These are phyloP conservation scores for Melanotaenia nigrans DNA, from an alignment of 2,797 vertebrate genomes.

Conservation along the genomic window DNA sequence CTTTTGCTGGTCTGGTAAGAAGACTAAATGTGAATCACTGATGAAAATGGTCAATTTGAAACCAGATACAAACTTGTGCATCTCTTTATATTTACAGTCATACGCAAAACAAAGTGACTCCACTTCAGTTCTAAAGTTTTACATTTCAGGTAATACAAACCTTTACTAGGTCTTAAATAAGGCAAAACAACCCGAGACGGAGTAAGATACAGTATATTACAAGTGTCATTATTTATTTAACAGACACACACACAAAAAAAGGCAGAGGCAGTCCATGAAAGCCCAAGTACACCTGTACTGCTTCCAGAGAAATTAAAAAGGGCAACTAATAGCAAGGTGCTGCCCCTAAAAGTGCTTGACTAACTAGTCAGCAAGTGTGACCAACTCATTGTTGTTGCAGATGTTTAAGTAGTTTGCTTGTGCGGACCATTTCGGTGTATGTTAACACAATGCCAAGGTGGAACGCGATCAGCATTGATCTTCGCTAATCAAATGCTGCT, in stretches of 20 bases:
- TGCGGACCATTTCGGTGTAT: too few species aligned
- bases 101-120: not conserved
- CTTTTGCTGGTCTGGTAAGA: slow-evolving; percentile 41
- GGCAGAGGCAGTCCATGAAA: too few species aligned
- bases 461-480: not conserved
- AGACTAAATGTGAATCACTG: slow-evolving; percentile 15
- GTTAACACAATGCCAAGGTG: not conserved
- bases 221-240: not conserved
- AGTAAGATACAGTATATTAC: not conserved
- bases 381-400: too few species aligned
- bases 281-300: too few species aligned
- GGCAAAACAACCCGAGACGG: not conserved
- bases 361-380: too few species aligned
- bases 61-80: not conserved
- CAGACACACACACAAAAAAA: too few species aligned
- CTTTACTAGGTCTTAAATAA: not conserved
- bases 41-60: not conserved
- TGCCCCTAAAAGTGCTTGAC: too few species aligned
- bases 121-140: not conserved
- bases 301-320: too few species aligned
- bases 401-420: too few species aligned
- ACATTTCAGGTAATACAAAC: not conserved
- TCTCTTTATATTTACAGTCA: not conserved
- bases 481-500: not conserved
- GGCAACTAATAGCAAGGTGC: too few species aligned